Conservation (phyloP, 2,113 vertebrate species). For the Pogona vitticeps region DNA sequence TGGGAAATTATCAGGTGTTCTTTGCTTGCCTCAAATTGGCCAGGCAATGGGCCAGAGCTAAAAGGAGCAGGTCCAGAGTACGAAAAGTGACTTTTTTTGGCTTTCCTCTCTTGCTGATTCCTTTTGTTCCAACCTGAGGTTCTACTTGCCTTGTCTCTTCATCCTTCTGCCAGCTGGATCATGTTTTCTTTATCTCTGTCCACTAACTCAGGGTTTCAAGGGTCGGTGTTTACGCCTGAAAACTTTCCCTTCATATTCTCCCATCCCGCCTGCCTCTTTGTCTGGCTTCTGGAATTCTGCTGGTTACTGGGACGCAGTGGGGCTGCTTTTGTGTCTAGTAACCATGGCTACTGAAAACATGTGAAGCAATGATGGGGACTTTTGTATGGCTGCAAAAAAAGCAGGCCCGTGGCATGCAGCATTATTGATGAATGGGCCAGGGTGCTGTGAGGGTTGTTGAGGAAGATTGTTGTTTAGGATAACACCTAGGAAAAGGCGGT, state of each 20-base stretch:
- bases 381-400: constrained; percentile 43
- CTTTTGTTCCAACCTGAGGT: not conserved
- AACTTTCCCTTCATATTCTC: not conserved
- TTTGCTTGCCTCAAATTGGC: not conserved
- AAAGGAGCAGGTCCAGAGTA: not conserved
- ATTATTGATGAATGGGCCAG: not conserved
- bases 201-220: not conserved
- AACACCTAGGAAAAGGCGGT: fast-evolving
- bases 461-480: not conserved
- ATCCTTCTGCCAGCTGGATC: not conserved
- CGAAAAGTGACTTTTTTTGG: not conserved
- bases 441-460: fast-evolving
- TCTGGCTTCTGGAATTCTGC: constrained; percentile 67
- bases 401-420: fast-evolving
- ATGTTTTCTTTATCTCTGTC: constrained; percentile 5
- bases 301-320: constrained; percentile 59
- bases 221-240: not conserved
- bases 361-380: constrained; percentile 44
- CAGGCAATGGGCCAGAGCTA: not conserved
- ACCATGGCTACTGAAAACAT: constrained; percentile 70
- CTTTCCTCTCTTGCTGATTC: fast-evolving
- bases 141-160: not conserved
- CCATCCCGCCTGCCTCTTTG: constrained; percentile 55
- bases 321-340: constrained; percentile 68
- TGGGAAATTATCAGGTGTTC: constrained; percentile 33